Conservation (phyloP, 2,797 vertebrate species). For the Epinephelus coioides region DNA sequence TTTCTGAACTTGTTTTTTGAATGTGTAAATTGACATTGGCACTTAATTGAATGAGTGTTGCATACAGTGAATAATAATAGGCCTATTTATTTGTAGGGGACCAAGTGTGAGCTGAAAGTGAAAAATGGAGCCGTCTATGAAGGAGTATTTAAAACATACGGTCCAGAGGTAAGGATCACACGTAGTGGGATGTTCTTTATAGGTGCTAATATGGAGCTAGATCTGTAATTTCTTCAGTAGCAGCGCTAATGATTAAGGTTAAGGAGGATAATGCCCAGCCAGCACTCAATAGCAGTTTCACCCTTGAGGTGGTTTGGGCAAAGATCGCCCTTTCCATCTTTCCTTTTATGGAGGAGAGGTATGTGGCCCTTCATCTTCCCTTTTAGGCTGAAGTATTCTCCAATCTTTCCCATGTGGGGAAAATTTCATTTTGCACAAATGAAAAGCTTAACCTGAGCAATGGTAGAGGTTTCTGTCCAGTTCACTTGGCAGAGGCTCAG, state of each 20-base stretch:
- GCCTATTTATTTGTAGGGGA: constrained; percentile 87
- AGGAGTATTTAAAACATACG: constrained; percentile 99
- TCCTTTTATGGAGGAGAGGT: constrained; percentile 62
- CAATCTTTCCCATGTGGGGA: constrained; percentile 15
- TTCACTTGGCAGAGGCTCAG: constrained; percentile 1
- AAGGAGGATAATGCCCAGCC: constrained; percentile 33
- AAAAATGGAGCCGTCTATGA: constrained; percentile 97
- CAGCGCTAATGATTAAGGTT: constrained; percentile 29
- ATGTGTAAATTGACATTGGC: constrained; percentile 57
- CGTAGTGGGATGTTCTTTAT: constrained; percentile 6
- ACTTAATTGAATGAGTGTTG: constrained; percentile 22
- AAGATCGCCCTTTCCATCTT: constrained; percentile 50
- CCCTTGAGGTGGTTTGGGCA: constrained; percentile 50
- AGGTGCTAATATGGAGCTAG: constrained; percentile 16
- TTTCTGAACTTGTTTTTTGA: constrained; percentile 60
- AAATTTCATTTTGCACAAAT: constrained; percentile 42
- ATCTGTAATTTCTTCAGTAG: constrained; percentile 29
- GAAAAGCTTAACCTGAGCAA: constrained; percentile 31
- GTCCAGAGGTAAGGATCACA: constrained; percentile 92
- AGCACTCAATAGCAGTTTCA: constrained; percentile 46
- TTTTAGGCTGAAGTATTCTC: constrained; percentile 63
- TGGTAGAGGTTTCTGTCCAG: background rate
- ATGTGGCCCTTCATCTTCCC: constrained; percentile 51
- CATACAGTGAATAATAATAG: constrained; percentile 46
- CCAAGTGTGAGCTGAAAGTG: constrained; percentile 99